These are phyloP conservation scores for Chelmon rostratus DNA, from an alignment of 2,797 vertebrate genomes.

Conservation along the genomic window DNA sequence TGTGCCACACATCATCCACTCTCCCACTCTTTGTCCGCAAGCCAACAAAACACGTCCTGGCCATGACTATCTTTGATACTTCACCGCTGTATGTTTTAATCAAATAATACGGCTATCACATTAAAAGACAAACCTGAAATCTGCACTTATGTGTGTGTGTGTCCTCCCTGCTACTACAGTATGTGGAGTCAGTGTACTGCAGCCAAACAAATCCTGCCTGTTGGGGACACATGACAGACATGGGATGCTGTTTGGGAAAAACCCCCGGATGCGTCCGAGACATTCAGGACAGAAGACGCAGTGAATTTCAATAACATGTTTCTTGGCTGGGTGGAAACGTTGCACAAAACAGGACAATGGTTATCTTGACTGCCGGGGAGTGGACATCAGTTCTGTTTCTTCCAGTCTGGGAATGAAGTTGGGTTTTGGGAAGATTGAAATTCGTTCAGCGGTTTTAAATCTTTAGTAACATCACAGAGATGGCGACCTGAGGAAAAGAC, in stretches of 20 bases:
- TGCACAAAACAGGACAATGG: conserved; percentile 36
- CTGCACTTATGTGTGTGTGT: conserved; percentile 18
- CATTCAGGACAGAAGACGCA: conserved; percentile 59
- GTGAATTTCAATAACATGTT: conserved; percentile 53
- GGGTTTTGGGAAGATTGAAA: neutral
- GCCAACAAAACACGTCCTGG: conserved; percentile 13
- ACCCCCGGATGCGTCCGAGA: conserved; percentile 56
- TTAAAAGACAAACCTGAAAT: conserved; percentile 40
- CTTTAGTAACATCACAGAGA: conserved; percentile 7
- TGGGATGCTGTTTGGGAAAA: conserved; percentile 76
- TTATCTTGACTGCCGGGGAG: conserved; percentile 25
- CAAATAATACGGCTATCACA: conserved; percentile 11
- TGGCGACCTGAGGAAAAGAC: neutral
- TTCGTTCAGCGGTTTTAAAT: conserved; percentile 4
- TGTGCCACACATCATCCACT: conserved; percentile 21
- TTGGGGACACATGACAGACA: conserved; percentile 79
- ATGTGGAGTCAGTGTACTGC: conserved; percentile 50
- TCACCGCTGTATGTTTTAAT: neutral
- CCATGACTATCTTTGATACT: conserved; percentile 5
- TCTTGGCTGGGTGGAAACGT: conserved; percentile 37
- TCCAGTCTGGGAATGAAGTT: neutral
- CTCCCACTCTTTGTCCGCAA: conserved; percentile 16
- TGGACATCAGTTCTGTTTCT: conserved; percentile 13
- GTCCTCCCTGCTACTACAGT: conserved; percentile 43
- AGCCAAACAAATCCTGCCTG: conserved; percentile 71